A percentile compares a stretch with the other conserved stretches of the same genome.
These are phyloP conservation scores for Eupithecia vulgata DNA, from an alignment of 2,888 invertebrate genomes.

Conservation along the genomic window DNA sequence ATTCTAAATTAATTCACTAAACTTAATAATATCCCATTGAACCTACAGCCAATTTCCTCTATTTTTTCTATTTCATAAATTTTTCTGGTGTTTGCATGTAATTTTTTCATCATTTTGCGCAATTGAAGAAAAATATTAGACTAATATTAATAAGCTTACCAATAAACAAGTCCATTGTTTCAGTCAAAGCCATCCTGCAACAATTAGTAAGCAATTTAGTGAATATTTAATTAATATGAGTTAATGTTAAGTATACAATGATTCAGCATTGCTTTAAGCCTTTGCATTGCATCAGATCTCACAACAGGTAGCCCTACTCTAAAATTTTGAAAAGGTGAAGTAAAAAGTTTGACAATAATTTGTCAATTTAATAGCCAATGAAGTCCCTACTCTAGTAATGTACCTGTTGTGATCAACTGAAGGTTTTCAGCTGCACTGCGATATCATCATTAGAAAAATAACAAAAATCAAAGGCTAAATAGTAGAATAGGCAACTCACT, in stretches of 20 bases:
- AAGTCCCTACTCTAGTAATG: constrained; percentile 58
- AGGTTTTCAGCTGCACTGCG: constrained; percentile 81
- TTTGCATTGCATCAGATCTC: constrained; percentile 69
- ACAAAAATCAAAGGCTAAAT: constrained; percentile 16
- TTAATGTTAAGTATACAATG: not conserved
- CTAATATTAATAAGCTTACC: not conserved
- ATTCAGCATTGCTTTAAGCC: constrained; percentile 65
- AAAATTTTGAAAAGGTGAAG: constrained; percentile 55
- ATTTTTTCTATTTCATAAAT: too few relatives aligned
- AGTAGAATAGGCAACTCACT: not conserved
- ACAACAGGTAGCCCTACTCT: constrained; percentile 71
- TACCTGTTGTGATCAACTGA: constrained; percentile 65
- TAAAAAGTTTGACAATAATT: constrained; percentile 34
- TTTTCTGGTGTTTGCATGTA: too few relatives aligned
- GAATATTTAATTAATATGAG: not conserved
- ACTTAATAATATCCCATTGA: too few relatives aligned
- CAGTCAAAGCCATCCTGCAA: not conserved
- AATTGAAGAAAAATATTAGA: too few relatives aligned
- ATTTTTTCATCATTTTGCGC: too few relatives aligned
- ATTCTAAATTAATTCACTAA: too few relatives aligned
- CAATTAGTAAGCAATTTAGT: not conserved
- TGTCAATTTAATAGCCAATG: constrained; percentile 33
- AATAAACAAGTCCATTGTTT: not conserved
- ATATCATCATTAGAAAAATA: constrained; percentile 65
- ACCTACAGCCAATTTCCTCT: too few relatives aligned